Evolutionary conservation across 2,888 invertebrate genomes (phyloP), one percentile per base, ranked within the genome.

Genomic region (Druceiella hillmani): DNA sequence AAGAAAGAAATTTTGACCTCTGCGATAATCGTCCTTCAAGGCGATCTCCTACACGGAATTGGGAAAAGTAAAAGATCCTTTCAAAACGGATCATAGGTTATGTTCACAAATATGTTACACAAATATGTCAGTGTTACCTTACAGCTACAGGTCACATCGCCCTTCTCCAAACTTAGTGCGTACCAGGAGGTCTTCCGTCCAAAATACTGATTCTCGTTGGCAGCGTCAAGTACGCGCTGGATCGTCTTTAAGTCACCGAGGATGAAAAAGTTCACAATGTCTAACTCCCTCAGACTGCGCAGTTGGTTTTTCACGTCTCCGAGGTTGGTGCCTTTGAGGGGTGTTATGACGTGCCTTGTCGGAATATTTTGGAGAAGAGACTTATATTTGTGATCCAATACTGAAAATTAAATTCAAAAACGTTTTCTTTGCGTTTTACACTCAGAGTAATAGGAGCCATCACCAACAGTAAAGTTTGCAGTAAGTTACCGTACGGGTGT

Each of bases 371-470:
- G 83, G 22, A 94, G 69, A 5, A 94, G 64, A 6, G 90, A 86
- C 62, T 92, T 91, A 63, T 91, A 93, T 62, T 93, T 92, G 67
- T 93, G 90, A 55, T 92, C 90, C 87, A 93, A 89, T 7, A 89
- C 86, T 87, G 66, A 43, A 61, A 66, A 52, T 45, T 45, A 5
- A 13, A 14, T n/a, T n/a, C n/a, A n/a, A n/a, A n/a, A n/a, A n/a
- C n/a, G n/a, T n/a, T n/a, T n/a, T n/a, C n/a, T n/a, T n/a, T n/a
- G n/a, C n/a, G n/a, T n/a, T n/a, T n/a, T n/a, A n/a, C n/a, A n/a
- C n/a, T n/a, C n/a, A n/a, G n/a, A n/a, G n/a, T n/a, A n/a, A n/a
- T n/a, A n/a, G n/a, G n/a, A n/a, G n/a, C n/a, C n/a, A n/a, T n/a
- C n/a, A n/a, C n/a, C n/a, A n/a, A n/a, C n/a, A n/a, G n/a, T n/a